Percentiles rank a stretch among this genome's conserved stretches.
Conservation (phyloP, 1,140 invertebrate genomes). For the Trichomalopsis sarcophagae region DNA sequence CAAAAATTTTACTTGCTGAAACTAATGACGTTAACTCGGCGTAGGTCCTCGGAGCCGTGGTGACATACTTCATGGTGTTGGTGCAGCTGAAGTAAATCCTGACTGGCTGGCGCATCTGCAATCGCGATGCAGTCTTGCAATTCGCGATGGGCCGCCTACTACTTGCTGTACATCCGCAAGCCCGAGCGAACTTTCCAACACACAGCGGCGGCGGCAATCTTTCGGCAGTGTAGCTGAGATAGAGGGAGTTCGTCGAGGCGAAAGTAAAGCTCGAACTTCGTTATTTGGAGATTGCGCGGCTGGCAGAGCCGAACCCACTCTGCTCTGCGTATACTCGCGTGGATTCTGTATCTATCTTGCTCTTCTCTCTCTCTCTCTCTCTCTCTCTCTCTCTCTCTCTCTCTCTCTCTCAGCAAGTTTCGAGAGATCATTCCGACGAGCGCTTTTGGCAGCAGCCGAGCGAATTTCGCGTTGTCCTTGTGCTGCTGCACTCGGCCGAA, state of each 20-base stretch:
- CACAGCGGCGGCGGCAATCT: not conserved
- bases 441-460: not conserved
- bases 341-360: not conserved
- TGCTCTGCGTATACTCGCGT: not conserved
- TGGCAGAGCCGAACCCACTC: not conserved
- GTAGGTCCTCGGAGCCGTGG: constrained; percentile 89
- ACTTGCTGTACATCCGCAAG: not conserved
- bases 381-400: not conserved
- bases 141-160: constrained; percentile 2
- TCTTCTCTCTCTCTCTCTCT: not conserved
- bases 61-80: constrained; percentile 94
- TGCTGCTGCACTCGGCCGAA: not conserved
- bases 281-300: constrained; percentile 35
- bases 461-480: not conserved
- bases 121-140: constrained; percentile 38
- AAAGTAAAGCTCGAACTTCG: constrained; percentile 39
- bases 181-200: constrained; percentile 8
- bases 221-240: not conserved
- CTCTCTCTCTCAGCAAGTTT: not conserved
- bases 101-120: constrained; percentile 5
- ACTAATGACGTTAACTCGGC: constrained; percentile 51
- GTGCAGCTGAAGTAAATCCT: constrained; percentile 86
- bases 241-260: not conserved
- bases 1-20: constrained; percentile 55
- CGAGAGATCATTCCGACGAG: not conserved